Percentiles rank a stretch among this genome's conserved stretches.
Conservation (phyloP, 2,888 invertebrate genomes). For the Erebia palarica region DNA sequence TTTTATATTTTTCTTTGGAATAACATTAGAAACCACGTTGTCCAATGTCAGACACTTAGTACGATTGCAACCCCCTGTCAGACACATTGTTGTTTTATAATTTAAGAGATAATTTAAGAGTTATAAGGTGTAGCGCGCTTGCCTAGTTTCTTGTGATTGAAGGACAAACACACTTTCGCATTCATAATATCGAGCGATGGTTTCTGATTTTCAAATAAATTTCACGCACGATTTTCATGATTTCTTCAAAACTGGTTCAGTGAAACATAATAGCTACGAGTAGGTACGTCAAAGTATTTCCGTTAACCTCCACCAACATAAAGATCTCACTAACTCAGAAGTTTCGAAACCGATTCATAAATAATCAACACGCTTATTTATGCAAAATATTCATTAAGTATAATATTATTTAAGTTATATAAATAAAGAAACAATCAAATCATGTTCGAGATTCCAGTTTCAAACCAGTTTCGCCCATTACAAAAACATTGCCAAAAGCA, state of each 20-base stretch:
- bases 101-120: too few species aligned
- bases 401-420: neutral
- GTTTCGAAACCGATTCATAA: neutral
- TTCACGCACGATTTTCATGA: neutral
- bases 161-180: too few species aligned
- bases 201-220: too few species aligned
- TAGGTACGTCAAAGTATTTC: neutral
- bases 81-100: too few species aligned
- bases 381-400: neutral
- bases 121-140: too few species aligned
- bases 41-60: too few species aligned
- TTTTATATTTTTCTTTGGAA: too few species aligned
- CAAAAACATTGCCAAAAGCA: constrained; percentile 3
- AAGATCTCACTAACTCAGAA: neutral
- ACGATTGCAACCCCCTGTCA: too few species aligned
- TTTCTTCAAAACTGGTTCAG: neutral
- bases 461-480: constrained; percentile 2
- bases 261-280: neutral
- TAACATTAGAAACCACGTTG: too few species aligned
- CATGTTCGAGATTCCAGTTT: constrained; percentile 10
- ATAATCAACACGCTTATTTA: neutral
- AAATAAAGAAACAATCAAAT: constrained; percentile 1
- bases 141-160: too few species aligned
- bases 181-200: too few species aligned
- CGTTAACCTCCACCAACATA: constrained; percentile 15